Conservation (phyloP, 2,797 vertebrate species). For the Cirrhinus mrigala region DNA sequence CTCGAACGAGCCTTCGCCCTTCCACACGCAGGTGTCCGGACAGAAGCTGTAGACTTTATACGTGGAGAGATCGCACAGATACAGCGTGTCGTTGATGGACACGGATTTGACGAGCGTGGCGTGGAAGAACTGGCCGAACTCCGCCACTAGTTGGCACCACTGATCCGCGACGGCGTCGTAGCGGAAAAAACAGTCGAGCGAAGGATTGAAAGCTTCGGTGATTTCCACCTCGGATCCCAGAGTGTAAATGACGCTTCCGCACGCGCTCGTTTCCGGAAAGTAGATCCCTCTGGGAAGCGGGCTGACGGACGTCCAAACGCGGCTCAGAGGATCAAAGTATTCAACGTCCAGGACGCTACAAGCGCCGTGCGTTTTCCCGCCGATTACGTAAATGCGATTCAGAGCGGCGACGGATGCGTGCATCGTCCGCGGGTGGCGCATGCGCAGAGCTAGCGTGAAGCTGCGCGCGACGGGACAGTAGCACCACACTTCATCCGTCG, state of each 20-base stretch:
- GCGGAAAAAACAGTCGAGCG: slow-evolving; percentile 93
- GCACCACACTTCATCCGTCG: slow-evolving; percentile 93
- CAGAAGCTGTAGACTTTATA: slow-evolving; percentile 98
- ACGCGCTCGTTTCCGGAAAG: slow-evolving; percentile 92
- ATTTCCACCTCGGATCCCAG: slow-evolving; percentile 94
- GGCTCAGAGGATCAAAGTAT: slow-evolving; percentile 87
- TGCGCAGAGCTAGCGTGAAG: slow-evolving; percentile 81
- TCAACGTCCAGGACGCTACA: slow-evolving; percentile 90
- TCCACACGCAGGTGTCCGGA: slow-evolving; percentile 93
- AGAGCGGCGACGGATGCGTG: slow-evolving; percentile 88
- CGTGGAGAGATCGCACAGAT: slow-evolving; percentile 96
- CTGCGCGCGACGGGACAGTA: slow-evolving; percentile 89
- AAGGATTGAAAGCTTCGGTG: slow-evolving; percentile 94
- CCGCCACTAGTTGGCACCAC: slow-evolving; percentile 94
- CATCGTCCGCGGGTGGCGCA: slow-evolving; percentile 93
- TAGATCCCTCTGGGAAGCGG: slow-evolving; percentile 90
- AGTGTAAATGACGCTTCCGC: slow-evolving; percentile 89
- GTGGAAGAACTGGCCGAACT: slow-evolving; percentile 96
- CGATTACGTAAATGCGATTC: slow-evolving; percentile 90
- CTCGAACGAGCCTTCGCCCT: slow-evolving; percentile 94
- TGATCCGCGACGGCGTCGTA: slow-evolving; percentile 90
- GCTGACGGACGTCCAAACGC: slow-evolving; percentile 88
- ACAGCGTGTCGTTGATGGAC: slow-evolving; percentile 87
- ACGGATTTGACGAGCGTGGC: slow-evolving; percentile 95
- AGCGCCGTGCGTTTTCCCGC: slow-evolving; percentile 87